These are phyloP conservation scores for Andrena hattorfiana DNA, from an alignment of 2,888 invertebrate species.

Conservation along the genomic window DNA sequence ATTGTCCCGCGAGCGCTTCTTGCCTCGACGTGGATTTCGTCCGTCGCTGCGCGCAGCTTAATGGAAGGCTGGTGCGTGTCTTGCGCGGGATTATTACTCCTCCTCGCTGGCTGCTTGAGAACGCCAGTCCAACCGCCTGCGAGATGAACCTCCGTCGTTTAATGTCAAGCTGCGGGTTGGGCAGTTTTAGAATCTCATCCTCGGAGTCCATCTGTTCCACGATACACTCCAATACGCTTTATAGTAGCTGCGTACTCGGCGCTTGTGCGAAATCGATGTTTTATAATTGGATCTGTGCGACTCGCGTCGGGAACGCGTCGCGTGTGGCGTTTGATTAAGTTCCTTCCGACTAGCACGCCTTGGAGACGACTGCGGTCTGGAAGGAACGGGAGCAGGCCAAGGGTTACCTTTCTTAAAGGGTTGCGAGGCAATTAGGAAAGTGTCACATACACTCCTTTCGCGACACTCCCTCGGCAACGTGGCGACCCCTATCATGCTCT, in stretches of 20 bases:
- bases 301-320: background rate
- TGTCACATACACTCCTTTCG: slow-evolving; percentile 83
- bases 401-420: slow-evolving; percentile 82
- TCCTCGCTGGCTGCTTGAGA: slow-evolving; percentile 34
- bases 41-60: slow-evolving; percentile 55
- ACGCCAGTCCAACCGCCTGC: slow-evolving; percentile 55
- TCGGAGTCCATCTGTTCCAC: background rate
- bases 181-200: slow-evolving; percentile 8
- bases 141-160: slow-evolving; percentile 18
- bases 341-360: slow-evolving; percentile 22
- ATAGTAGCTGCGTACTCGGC: too few relatives aligned
- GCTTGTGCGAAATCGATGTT: too few relatives aligned
- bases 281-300: background rate
- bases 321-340: slow-evolving; percentile 34
- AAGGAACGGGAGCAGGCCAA: slow-evolving; percentile 53
- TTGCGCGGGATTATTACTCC: slow-evolving; percentile 66
- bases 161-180: background rate
- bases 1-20: slow-evolving; percentile 69
- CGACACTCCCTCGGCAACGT: slow-evolving; percentile 71
- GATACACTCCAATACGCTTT: background rate
- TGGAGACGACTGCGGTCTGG: slow-evolving; percentile 52
- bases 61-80: slow-evolving; percentile 67
- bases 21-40: slow-evolving; percentile 51
- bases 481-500: slow-evolving; percentile 77
- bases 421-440: slow-evolving; percentile 84